A percentile compares a stretch with the other conserved stretches of the same genome.
Evolutionary conservation across 2,797 vertebrate species (phyloP).

Genomic region (Sebastes matsubarae): DNA sequence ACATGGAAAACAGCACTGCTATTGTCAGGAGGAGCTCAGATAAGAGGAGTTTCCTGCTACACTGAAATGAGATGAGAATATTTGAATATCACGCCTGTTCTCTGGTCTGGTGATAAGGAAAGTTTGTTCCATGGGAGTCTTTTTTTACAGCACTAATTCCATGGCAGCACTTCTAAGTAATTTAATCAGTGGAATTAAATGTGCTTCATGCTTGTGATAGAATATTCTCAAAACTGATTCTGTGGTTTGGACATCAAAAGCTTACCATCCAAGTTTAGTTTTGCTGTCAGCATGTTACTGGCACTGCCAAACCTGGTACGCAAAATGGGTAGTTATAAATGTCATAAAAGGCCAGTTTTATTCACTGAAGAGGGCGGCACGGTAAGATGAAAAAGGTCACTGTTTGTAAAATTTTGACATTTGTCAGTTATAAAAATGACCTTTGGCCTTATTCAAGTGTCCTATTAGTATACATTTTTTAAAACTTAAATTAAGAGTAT

Average conservation of each 20-base stretch:
- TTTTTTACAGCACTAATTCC: background rate
- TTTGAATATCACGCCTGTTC: background rate
- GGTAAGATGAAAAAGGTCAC: background rate
- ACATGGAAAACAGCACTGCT: slow-evolving; percentile 38
- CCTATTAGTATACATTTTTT: too few relatives aligned
- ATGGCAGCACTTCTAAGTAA: background rate
- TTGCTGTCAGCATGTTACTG: background rate
- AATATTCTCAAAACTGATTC: background rate
- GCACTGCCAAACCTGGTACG: background rate
- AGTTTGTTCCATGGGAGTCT: background rate
- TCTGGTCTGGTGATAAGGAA: background rate
- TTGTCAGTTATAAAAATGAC: too few relatives aligned
- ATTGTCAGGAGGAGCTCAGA: slow-evolving; percentile 57
- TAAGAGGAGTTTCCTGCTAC: slow-evolving; percentile 69
- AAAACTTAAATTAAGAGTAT: too few relatives aligned
- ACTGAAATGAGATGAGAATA: slow-evolving; percentile 2
- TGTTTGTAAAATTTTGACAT: background rate
- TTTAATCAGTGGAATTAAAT: background rate
- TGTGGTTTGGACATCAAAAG: background rate
- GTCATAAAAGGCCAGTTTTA: background rate
- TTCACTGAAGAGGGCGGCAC: background rate
- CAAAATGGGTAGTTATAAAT: background rate
- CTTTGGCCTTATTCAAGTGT: background rate
- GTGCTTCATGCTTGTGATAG: background rate
- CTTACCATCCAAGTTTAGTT: background rate